Conservation (phyloP, 2,797 vertebrate species). For the Heterohyrax brucei region DNA sequence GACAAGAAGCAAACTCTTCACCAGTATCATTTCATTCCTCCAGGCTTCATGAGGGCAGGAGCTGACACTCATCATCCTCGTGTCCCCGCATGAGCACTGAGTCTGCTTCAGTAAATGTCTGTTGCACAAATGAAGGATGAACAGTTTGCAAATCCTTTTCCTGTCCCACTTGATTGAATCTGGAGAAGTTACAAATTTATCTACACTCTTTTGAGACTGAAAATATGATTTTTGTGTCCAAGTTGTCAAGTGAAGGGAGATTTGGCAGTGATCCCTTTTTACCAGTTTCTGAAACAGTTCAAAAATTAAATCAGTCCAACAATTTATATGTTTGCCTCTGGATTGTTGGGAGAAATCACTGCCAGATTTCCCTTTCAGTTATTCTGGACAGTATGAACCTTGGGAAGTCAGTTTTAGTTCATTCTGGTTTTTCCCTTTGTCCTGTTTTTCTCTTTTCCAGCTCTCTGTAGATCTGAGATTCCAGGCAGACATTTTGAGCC, state of each 20-base stretch:
- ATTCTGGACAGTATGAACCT: not conserved
- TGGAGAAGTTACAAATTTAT: not conserved
- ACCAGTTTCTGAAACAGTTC: not conserved
- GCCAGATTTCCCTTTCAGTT: not conserved
- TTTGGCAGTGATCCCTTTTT: not conserved
- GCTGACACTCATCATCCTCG: not conserved
- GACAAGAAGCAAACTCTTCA: no score
- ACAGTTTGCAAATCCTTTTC: not conserved
- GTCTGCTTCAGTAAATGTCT: not conserved
- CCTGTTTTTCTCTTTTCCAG: not conserved
- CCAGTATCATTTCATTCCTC: no score
- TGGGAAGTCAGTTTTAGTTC: not conserved
- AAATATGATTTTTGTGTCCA: constrained; percentile 15
- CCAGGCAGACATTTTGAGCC: constrained; percentile 11
- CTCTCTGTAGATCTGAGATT: not conserved
- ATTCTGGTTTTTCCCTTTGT: not conserved
- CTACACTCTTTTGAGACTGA: not conserved
- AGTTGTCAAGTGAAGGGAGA: not conserved
- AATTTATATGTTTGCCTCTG: not conserved
- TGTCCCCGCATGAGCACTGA: not conserved
- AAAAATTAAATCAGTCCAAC: not conserved
- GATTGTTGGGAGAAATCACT: not conserved
- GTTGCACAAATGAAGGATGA: not conserved
- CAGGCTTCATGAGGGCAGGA: not conserved
- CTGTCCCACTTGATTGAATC: not conserved